Conservation (phyloP, 2,888 invertebrate species). For the Sympetrum striolatum region DNA sequence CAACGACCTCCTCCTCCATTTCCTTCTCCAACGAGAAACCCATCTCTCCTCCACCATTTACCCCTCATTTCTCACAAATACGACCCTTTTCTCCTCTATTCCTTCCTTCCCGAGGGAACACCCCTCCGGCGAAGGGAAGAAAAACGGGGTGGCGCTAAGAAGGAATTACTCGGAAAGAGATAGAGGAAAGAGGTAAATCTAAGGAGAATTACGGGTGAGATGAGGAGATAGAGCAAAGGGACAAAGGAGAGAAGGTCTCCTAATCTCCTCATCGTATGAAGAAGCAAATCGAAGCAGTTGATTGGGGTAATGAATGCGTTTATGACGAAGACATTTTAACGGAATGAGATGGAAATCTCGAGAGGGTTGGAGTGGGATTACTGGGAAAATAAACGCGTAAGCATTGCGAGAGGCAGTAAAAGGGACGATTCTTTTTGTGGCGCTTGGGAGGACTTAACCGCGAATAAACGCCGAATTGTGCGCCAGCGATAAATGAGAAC, state of each 20-base stretch:
- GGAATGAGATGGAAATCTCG: background rate
- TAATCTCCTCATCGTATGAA: background rate
- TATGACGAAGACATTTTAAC: background rate
- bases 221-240: too few species aligned
- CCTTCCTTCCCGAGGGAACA: background rate
- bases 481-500: too few species aligned
- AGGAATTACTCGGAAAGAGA: background rate
- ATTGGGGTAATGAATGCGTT: background rate
- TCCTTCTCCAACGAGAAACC: background rate
- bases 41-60: background rate
- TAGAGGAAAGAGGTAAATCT: background rate
- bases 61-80: slow-evolving; percentile 21
- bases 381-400: background rate
- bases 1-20: background rate
- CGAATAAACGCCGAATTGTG: background rate
- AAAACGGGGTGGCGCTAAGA: background rate
- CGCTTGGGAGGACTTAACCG: background rate
- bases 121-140: background rate
- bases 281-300: background rate
- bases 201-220: background rate
- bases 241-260: background rate
- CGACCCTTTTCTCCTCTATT: background rate
- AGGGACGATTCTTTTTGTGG: background rate
- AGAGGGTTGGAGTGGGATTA: background rate
- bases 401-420: background rate